These are phyloP conservation scores for Pachyramphus minor DNA, from an alignment of 2,113 vertebrate species.

Conservation along the genomic window DNA sequence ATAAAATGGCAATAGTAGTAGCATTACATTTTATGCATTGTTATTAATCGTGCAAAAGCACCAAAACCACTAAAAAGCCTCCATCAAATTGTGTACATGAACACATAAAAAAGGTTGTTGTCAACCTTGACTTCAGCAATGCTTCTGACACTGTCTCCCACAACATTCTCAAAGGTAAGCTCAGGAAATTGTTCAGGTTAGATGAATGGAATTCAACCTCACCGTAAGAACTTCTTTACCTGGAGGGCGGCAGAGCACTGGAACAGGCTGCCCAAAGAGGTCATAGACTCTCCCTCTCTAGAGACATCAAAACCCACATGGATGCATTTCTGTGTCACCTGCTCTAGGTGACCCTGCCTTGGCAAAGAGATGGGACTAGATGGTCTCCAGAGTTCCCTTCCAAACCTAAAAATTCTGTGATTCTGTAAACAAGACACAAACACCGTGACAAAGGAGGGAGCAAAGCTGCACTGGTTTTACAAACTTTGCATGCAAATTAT, in stretches of 20 bases:
- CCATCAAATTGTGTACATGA: neutral
- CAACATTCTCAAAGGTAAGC: neutral
- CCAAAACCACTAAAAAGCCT: fast-evolving
- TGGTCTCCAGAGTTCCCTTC: neutral
- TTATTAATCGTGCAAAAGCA: neutral
- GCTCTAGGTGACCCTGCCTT: neutral
- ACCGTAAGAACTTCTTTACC: neutral
- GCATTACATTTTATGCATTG: neutral
- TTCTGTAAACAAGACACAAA: neutral
- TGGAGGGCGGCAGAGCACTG: neutral
- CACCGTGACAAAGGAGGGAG: neutral
- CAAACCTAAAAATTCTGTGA: neutral
- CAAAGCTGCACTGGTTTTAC: neutral
- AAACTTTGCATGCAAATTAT: neutral
- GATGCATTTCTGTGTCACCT: neutral
- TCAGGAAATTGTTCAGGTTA: neutral
- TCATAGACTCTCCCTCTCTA: neutral
- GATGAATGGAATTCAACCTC: neutral
- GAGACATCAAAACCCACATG: neutral
- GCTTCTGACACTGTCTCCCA: neutral
- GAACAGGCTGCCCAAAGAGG: neutral
- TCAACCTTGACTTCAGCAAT: neutral
- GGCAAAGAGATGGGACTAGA: neutral
- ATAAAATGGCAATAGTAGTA: neutral
- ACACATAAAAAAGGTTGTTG: neutral